Conservation (phyloP, 30 jellyfish, hydroid and myxozoan species). For the Thelohanellus kitauei region DNA sequence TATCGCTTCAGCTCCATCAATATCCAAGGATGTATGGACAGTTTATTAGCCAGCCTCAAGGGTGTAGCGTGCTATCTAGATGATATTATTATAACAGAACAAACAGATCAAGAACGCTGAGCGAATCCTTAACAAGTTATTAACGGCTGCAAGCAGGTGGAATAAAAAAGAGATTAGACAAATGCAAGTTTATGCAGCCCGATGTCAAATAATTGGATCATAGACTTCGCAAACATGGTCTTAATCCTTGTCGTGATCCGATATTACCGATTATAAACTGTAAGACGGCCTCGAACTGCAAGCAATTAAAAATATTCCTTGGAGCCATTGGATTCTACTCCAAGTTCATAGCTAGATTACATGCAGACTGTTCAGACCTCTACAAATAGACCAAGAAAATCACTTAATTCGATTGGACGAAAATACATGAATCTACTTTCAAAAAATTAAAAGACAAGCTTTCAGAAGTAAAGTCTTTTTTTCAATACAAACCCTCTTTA, state of each 20-base stretch:
- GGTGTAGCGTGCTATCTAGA: too few relatives aligned
- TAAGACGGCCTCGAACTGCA: too few relatives aligned
- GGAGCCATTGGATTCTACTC: too few relatives aligned
- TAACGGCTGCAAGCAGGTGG: constrained; percentile 5
- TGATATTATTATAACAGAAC: constrained; percentile 4
- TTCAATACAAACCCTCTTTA: constrained; percentile 3
- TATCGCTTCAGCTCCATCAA: constrained; percentile 15
- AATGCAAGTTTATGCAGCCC: constrained; percentile 12
- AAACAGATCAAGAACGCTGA: constrained; percentile 5
- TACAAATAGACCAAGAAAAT: constrained; percentile 4
- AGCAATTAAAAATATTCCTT: too few relatives aligned
- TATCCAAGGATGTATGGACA: constrained; percentile 17
- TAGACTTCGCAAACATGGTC: constrained; percentile 1
- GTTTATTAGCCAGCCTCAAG: constrained; percentile 11
- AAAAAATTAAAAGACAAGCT: constrained; percentile 1
- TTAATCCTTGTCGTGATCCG: constrained; percentile 10
- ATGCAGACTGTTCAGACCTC: neutral
- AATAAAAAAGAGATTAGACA: constrained; percentile 6
- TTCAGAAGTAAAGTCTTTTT: constrained; percentile 8
- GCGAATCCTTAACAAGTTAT: constrained; percentile 3
- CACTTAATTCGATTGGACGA: constrained; percentile 3
- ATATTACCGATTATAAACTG: constrained; percentile 6
- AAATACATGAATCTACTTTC: constrained; percentile 1
- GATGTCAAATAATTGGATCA: too few relatives aligned
- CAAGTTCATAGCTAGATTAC: neutral